A percentile compares a stretch with the other conserved stretches of the same genome.
These are phyloP conservation scores for Philaethria dido DNA, from an alignment of 2,888 invertebrate species.

Conservation along the genomic window DNA sequence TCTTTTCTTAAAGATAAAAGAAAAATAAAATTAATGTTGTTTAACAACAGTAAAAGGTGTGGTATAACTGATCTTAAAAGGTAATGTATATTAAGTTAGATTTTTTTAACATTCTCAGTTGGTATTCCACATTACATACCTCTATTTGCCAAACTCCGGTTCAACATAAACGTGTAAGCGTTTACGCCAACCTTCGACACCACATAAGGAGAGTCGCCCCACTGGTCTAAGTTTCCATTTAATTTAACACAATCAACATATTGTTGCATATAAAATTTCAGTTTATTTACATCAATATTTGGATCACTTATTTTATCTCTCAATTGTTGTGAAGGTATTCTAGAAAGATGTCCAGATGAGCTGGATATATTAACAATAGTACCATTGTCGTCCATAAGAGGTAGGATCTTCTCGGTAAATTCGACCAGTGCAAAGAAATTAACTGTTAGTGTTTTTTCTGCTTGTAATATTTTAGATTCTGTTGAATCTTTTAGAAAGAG, in stretches of 20 bases:
- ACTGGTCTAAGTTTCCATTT: constrained; percentile 69
- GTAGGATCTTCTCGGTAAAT: constrained; percentile 85
- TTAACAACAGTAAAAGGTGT: no score
- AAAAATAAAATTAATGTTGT: no score
- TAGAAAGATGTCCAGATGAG: constrained; percentile 85
- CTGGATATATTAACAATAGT: constrained; percentile 90
- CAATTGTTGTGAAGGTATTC: constrained; percentile 83
- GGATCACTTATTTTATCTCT: constrained; percentile 72
- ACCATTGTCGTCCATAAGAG: constrained; percentile 86
- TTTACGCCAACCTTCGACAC: constrained; percentile 90
- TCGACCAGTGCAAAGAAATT: constrained; percentile 68
- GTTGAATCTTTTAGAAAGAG: constrained; percentile 65
- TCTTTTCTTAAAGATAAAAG: no score
- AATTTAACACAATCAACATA: constrained; percentile 84
- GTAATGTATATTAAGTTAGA: no score
- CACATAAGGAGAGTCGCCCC: constrained; percentile 86
- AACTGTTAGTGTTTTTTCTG: constrained; percentile 63
- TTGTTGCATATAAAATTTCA: constrained; percentile 83
- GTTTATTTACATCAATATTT: constrained; percentile 78
- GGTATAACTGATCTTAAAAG: no score
- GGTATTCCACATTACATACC: constrained; percentile 51
- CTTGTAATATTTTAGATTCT: constrained; percentile 63
- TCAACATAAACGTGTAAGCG: constrained; percentile 87
- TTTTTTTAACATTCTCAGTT: neutral
- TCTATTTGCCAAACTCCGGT: constrained; percentile 66